A percentile compares a stretch with the other conserved stretches of the same genome.
These are phyloP conservation scores for Clarias gariepinus DNA, from an alignment of 2,113 vertebrate genomes.

Conservation along the genomic window DNA sequence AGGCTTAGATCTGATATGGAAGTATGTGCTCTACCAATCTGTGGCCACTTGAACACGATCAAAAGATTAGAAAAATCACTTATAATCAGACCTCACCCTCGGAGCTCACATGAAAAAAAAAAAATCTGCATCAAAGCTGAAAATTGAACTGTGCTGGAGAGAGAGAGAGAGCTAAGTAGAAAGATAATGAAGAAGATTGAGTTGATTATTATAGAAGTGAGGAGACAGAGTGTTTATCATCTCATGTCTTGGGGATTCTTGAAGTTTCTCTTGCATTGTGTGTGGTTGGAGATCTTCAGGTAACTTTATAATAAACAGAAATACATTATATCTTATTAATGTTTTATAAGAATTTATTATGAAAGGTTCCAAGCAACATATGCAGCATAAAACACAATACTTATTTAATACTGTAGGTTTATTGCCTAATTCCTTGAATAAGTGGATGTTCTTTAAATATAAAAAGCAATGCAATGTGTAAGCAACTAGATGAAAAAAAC, in stretches of 20 bases:
- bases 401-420: neutral
- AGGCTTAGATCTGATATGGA: slow-evolving; percentile 36
- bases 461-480: neutral
- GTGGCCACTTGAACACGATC: slow-evolving; percentile 55
- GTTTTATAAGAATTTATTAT: neutral
- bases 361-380: neutral
- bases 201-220: slow-evolving; percentile 25
- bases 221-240: neutral
- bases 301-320: neutral
- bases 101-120: slow-evolving; percentile 26
- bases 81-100: slow-evolving; percentile 51
- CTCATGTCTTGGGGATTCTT: neutral
- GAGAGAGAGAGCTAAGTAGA: slow-evolving; percentile 10
- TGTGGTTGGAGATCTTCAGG: neutral
- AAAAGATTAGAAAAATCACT: slow-evolving; percentile 46
- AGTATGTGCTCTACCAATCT: slow-evolving; percentile 41
- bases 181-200: slow-evolving; percentile 38
- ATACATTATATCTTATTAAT: neutral
- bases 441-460: neutral
- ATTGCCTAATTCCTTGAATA: neutral
- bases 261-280: neutral
- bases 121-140: slow-evolving; percentile 30
- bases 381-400: neutral
- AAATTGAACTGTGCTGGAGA: slow-evolving; percentile 18
- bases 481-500: too few relatives aligned